These are phyloP conservation scores for Eristalis intricaria DNA, from an alignment of 2,888 invertebrate species.

Conservation along the genomic window DNA sequence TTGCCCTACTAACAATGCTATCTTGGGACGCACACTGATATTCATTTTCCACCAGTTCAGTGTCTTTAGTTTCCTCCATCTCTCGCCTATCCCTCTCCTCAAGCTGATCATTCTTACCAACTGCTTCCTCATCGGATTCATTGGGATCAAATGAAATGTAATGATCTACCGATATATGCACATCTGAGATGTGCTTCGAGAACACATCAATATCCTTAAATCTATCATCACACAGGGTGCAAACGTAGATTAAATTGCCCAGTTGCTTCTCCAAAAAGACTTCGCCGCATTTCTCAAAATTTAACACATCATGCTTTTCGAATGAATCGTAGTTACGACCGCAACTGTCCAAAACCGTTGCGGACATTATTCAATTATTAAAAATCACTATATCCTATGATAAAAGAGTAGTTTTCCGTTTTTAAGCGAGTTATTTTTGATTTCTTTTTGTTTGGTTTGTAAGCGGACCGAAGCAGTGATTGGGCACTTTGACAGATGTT, in stretches of 20 bases:
- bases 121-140: conserved; percentile 18
- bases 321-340: background rate
- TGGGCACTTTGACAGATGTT: background rate
- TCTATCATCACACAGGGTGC: conserved; percentile 54
- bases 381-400: background rate
- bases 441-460: background rate
- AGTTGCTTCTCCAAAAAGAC: conserved; percentile 59
- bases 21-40: background rate
- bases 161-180: conserved; percentile 58
- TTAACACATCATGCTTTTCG: background rate
- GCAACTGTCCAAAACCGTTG: background rate
- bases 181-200: conserved; percentile 55
- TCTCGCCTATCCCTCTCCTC: background rate
- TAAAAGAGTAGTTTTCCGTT: background rate
- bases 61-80: background rate
- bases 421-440: background rate
- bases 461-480: background rate
- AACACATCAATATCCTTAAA: conserved; percentile 45
- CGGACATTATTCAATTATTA: conserved; percentile 24
- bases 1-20: background rate
- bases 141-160: conserved; percentile 37
- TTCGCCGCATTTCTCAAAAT: conserved; percentile 66
- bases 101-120: background rate
- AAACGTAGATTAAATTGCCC: conserved; percentile 55
- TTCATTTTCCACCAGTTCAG: background rate